phyloP scores from a whole-genome alignment of 2,888 invertebrate species.

The Pharmacophagus antenor region DNA sequence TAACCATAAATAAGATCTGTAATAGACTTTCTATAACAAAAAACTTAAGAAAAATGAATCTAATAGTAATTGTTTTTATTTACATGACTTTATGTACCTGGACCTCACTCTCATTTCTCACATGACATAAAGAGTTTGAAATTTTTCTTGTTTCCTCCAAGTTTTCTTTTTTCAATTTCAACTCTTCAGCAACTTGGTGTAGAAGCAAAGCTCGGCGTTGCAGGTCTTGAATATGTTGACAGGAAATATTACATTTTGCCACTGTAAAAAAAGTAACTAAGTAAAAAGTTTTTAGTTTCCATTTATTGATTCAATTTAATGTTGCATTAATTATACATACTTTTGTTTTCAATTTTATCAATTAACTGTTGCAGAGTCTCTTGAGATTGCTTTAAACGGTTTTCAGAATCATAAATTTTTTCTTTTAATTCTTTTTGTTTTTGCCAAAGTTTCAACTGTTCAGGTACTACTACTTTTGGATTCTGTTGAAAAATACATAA shows the following conservation, averaged over 20 bases:
- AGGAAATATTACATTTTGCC: slow-evolving; percentile 47
- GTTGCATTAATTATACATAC: slow-evolving; percentile 43
- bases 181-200: slow-evolving; percentile 50
- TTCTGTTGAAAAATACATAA: slow-evolving; percentile 41
- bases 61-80: too few species aligned
- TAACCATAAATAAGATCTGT: too few species aligned
- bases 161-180: slow-evolving; percentile 48
- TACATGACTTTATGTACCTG: slow-evolving; percentile 48
- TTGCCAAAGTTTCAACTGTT: slow-evolving; percentile 56
- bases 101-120: slow-evolving; percentile 46
- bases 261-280: slow-evolving; percentile 43
- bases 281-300: too few species aligned
- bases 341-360: slow-evolving; percentile 56
- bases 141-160: slow-evolving; percentile 54
- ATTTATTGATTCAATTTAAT: too few species aligned
- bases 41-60: too few species aligned
- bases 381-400: slow-evolving; percentile 41
- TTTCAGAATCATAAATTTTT: slow-evolving; percentile 50
- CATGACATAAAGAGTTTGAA: slow-evolving; percentile 51
- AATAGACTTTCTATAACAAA: too few species aligned
- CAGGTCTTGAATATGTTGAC: slow-evolving; percentile 43
- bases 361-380: slow-evolving; percentile 45
- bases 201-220: slow-evolving; percentile 59
- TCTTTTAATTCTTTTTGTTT: slow-evolving; percentile 48
- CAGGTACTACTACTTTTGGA: slow-evolving; percentile 49